Percentiles rank a stretch among this genome's conserved stretches.
phyloP scores from a whole-genome alignment of 2,797 vertebrate genomes.

The Rhadinocentrus ornatus region DNA sequence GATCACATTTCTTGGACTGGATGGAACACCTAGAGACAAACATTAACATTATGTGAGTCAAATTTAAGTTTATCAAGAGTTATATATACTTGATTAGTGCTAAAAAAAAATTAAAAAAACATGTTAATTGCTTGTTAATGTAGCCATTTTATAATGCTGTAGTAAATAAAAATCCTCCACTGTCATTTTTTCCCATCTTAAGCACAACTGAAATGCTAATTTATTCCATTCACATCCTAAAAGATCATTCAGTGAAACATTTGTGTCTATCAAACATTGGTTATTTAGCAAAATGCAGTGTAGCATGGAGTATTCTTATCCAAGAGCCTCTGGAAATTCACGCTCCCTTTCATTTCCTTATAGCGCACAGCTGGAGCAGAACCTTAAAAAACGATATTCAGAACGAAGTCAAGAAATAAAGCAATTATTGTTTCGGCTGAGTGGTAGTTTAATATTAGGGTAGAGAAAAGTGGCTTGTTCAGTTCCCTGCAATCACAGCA shows the following conservation, averaged over 20 bases:
- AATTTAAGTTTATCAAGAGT: background rate
- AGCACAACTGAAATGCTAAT: constrained; percentile 69
- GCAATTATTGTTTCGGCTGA: constrained; percentile 65
- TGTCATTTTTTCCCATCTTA: constrained; percentile 36
- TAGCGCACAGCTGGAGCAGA: constrained; percentile 62
- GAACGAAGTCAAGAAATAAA: constrained; percentile 68
- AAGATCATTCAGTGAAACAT: constrained; percentile 68
- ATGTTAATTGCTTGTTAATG: constrained; percentile 27
- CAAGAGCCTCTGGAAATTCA: constrained; percentile 71
- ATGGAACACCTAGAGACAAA: constrained; percentile 88
- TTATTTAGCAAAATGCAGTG: constrained; percentile 75
- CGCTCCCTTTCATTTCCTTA: constrained; percentile 60
- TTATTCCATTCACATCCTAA: constrained; percentile 69
- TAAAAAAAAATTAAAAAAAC: constrained; percentile 12
- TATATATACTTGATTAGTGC: background rate
- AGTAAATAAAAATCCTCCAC: constrained; percentile 47
- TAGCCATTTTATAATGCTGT: constrained; percentile 31
- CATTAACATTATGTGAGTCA: background rate
- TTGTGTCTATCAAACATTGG: constrained; percentile 76
- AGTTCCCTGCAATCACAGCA: constrained; percentile 27
- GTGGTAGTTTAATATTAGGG: constrained; percentile 59
- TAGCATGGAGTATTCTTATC: constrained; percentile 72
- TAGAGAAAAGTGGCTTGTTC: constrained; percentile 45
- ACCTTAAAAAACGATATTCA: constrained; percentile 54
- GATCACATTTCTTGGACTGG: constrained; percentile 95